Percentiles rank a stretch among this genome's conserved stretches.
Evolutionary conservation across 2,113 vertebrate species (phyloP).

Genomic region (Erythrocercus mccallii): DNA sequence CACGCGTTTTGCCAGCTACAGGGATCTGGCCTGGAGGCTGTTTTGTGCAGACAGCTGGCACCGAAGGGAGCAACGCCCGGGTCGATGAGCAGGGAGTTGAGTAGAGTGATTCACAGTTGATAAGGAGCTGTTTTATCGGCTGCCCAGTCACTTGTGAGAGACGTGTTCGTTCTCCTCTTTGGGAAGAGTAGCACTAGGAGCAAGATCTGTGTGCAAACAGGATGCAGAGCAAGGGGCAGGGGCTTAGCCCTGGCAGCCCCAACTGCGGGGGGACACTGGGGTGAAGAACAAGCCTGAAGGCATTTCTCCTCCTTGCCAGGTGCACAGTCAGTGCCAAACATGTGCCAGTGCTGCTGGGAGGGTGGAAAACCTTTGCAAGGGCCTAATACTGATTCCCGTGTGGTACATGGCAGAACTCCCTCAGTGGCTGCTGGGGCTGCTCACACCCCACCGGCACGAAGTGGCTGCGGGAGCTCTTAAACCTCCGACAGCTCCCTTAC

Average conservation of each 20-base stretch:
- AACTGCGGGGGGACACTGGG: accelerated
- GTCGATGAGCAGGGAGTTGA: background rate
- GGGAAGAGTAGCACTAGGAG: background rate
- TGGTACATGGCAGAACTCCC: background rate
- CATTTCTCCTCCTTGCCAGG: background rate
- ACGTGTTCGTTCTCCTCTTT: background rate
- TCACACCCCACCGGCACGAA: accelerated
- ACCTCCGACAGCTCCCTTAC: background rate
- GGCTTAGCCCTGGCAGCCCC: background rate
- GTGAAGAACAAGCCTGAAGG: background rate
- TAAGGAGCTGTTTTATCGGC: background rate
- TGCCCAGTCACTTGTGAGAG: background rate
- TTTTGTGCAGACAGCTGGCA: background rate
- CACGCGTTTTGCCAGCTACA: accelerated
- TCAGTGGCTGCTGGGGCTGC: accelerated
- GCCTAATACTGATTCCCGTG: accelerated
- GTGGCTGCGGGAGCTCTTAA: background rate
- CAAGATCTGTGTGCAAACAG: background rate
- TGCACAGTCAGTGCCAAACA: background rate
- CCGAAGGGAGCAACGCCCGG: accelerated
- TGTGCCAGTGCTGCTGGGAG: background rate
- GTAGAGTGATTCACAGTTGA: background rate
- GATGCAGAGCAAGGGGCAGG: background rate
- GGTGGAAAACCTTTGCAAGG: background rate
- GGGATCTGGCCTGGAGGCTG: background rate